Evolutionary conservation across 1,140 invertebrate species (phyloP).

Genomic region (Drosophila saltans): DNA sequence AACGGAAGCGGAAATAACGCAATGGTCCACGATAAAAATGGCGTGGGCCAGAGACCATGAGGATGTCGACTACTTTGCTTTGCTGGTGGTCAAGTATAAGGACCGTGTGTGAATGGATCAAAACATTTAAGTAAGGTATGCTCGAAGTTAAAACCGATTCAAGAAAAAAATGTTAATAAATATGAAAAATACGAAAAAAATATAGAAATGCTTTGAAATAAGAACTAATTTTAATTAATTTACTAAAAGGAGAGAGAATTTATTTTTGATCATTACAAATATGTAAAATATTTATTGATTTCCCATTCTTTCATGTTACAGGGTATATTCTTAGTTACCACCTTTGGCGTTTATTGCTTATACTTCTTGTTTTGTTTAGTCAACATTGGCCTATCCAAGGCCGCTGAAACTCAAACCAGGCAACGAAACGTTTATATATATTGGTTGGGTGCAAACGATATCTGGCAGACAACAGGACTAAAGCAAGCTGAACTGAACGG

Average conservation of each 20-base stretch:
- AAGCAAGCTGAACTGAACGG: neutral
- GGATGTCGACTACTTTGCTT: slow-evolving; percentile 46
- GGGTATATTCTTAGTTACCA: slow-evolving; percentile 9
- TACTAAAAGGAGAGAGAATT: neutral
- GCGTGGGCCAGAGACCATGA: slow-evolving; percentile 8
- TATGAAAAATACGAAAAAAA: neutral
- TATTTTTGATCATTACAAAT: too few relatives aligned
- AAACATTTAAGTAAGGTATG: neutral
- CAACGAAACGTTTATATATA: slow-evolving; percentile 11
- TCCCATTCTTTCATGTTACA: neutral
- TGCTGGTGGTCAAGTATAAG: slow-evolving; percentile 42
- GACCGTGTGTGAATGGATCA: slow-evolving; percentile 59
- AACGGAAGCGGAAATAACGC: slow-evolving; percentile 78
- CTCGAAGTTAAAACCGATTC: neutral
- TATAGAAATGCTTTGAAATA: neutral
- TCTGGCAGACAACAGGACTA: slow-evolving; percentile 38
- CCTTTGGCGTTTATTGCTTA: neutral
- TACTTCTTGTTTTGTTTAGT: slow-evolving; percentile 54
- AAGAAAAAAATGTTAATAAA: too few relatives aligned
- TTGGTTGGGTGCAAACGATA: slow-evolving; percentile 16
- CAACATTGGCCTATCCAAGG: slow-evolving; percentile 60
- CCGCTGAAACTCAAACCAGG: slow-evolving; percentile 11
- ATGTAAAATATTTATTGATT: too few relatives aligned
- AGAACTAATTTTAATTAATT: neutral
- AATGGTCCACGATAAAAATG: slow-evolving; percentile 45